phyloP scores from a whole-genome alignment of 2,797 vertebrate species.

The Euthynnus affinis region DNA sequence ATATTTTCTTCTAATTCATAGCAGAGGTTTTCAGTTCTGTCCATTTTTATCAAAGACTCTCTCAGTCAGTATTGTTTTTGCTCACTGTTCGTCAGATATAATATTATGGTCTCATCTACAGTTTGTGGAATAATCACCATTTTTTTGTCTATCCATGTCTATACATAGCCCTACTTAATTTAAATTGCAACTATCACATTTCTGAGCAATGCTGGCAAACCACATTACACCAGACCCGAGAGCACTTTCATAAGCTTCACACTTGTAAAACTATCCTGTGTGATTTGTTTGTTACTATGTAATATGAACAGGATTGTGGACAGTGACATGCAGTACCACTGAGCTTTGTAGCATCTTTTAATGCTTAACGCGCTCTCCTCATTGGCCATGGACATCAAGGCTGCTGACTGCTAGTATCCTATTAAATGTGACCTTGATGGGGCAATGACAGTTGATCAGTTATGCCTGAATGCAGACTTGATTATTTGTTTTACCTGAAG shows the following conservation, averaged over 20 bases:
- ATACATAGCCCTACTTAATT: neutral
- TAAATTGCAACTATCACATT: neutral
- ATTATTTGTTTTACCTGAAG: conserved; percentile 36
- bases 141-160: neutral
- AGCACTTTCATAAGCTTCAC: conserved; percentile 14
- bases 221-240: neutral
- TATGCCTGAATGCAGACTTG: conserved; percentile 30
- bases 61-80: neutral
- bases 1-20: neutral
- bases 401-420: conserved; percentile 58
- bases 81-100: neutral
- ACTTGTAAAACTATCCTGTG: conserved; percentile 41
- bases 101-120: neutral
- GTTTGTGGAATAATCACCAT: neutral
- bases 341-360: conserved; percentile 40
- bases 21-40: neutral
- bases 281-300: conserved; percentile 34
- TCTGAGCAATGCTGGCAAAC: neutral
- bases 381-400: conserved; percentile 39
- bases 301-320: conserved; percentile 24
- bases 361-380: conserved; percentile 33
- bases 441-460: conserved; percentile 68
- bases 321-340: neutral
- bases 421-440: conserved; percentile 69
- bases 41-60: neutral